Base-by-base conservation (phyloP, 2,797 vertebrate genomes). In the Darevskia nairensis region DNA sequence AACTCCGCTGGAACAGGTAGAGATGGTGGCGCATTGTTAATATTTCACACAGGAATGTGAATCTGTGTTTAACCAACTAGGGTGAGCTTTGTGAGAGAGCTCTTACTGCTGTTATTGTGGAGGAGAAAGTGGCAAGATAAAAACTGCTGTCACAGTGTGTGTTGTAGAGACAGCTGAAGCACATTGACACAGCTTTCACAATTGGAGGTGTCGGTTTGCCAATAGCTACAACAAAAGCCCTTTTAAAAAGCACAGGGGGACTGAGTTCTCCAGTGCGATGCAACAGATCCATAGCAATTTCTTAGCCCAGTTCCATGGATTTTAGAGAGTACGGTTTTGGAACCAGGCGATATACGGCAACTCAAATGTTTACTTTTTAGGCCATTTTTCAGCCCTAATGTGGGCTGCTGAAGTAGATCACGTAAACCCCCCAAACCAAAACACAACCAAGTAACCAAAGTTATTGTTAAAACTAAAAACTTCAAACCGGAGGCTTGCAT, bases 1-100 rank as follows among this genome's bases (percentile, higher is more conserved):
- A 93, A 88, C 77, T 87, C 3, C 13, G 84, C 5, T 55, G 4
- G 8, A 89, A 61, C 78, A 89, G 23, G 35, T 79, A 86, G 39
- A 82, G 9, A 55, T 55, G 84, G 15, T 59, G 89, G 25, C 61
- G 2, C 0, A 10, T 82, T 55, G 69, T 84, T 86, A 93, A 94
- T 91, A 92, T 90, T 79, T 93, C 29, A 72, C 23, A 39, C 44
- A 82, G 55, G 82, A 92, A 86, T 25, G 32, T 2, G 4, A 88
- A 88, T 88, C 44, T 77, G 25, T 86, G 72, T 44, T 72, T 46
- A 72, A 29, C 39, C 64, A 86, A 23, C 9, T 29, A 21, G 35
- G 61, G 27, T 41, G n/a, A 68, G n/a, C 23, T 85, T 85, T 89
- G 21, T 74, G 74, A 74, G 32, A 76, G 2, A 69, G 44, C 71